A percentile compares a stretch with the other conserved stretches of the same genome.
phyloP scores from a whole-genome alignment of 2,888 invertebrate species.

The Prosopocoilus inquinatus region DNA sequence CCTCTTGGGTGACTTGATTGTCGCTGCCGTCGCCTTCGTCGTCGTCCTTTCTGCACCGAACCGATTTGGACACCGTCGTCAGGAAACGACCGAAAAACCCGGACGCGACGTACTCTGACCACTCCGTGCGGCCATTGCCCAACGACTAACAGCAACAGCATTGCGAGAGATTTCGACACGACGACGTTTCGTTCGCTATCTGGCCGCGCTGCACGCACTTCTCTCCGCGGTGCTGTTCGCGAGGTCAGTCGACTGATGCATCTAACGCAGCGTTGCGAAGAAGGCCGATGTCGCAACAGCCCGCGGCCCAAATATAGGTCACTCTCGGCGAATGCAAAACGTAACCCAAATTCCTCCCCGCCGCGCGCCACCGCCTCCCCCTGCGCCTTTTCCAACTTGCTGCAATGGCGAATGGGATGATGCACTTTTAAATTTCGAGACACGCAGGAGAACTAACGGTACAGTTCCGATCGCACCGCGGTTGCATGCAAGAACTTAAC shows the following conservation, averaged over 20 bases:
- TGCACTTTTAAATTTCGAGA: no score
- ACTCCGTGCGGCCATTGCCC: conserved; percentile 21
- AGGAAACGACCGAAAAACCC: background rate
- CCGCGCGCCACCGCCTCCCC: conserved; percentile 5
- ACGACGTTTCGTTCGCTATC: conserved; percentile 9
- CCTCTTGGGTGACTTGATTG: background rate
- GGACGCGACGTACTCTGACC: conserved; percentile 6
- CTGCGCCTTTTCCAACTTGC: background rate
- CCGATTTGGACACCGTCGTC: background rate
- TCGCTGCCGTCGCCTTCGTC: no score
- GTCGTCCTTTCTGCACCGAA: no score
- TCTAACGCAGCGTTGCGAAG: conserved; percentile 14
- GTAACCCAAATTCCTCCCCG: conserved; percentile 40
- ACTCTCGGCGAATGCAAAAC: conserved; percentile 35
- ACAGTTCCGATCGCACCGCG: no score
- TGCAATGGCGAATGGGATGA: no score
- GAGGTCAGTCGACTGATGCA: conserved; percentile 19
- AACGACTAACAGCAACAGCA: conserved; percentile 18
- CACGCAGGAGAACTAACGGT: no score
- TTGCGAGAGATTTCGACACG: conserved; percentile 21
- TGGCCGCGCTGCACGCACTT: conserved; percentile 12
- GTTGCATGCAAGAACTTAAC: no score
- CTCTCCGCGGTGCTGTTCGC: conserved; percentile 14
- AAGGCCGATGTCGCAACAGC: conserved; percentile 13
- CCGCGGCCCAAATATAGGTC: conserved; percentile 33